Conservation (phyloP, 1,140 invertebrate species). For the Pomacea maculata region DNA sequence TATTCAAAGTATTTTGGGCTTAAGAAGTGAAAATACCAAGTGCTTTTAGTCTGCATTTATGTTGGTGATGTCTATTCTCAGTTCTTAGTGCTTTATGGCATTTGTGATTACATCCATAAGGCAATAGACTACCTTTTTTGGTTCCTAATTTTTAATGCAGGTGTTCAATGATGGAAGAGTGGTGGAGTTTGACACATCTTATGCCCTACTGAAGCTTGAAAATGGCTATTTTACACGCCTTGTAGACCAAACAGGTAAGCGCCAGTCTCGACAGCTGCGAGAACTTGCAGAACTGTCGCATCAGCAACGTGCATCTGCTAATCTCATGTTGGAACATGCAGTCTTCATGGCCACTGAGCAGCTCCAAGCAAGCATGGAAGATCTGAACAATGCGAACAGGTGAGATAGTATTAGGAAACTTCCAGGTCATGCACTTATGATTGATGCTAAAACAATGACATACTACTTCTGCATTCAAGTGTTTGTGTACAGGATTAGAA, state of each 20-base stretch:
- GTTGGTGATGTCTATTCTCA: too few relatives aligned
- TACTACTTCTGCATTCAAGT: too few relatives aligned
- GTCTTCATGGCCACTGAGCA: constrained; percentile 23
- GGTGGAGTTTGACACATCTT: constrained; percentile 76
- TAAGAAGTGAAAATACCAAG: too few relatives aligned
- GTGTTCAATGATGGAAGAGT: constrained; percentile 50
- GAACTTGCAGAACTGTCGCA: constrained; percentile 22
- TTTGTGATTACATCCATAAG: too few relatives aligned
- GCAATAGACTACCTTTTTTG: background rate
- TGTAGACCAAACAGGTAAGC: constrained; percentile 54
- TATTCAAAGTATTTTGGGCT: too few relatives aligned
- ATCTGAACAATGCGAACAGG: constrained; percentile 8
- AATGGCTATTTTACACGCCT: constrained; percentile 63
- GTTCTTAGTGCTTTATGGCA: too few relatives aligned
- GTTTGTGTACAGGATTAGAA: too few relatives aligned
- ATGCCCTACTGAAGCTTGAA: constrained; percentile 70
- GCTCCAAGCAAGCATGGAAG: constrained; percentile 18
- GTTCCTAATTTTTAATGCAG: constrained; percentile 22
- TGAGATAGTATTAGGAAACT: background rate
- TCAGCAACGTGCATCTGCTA: constrained; percentile 21
- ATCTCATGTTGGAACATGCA: constrained; percentile 25
- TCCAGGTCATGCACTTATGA: too few relatives aligned
- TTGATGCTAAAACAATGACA: too few relatives aligned
- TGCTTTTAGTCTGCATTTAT: too few relatives aligned
- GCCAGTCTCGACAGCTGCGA: constrained; percentile 40